Evolutionary conservation across 2,888 invertebrate genomes (phyloP), one percentile per base, ranked within the genome.

Genomic region (Troides aeacus): DNA sequence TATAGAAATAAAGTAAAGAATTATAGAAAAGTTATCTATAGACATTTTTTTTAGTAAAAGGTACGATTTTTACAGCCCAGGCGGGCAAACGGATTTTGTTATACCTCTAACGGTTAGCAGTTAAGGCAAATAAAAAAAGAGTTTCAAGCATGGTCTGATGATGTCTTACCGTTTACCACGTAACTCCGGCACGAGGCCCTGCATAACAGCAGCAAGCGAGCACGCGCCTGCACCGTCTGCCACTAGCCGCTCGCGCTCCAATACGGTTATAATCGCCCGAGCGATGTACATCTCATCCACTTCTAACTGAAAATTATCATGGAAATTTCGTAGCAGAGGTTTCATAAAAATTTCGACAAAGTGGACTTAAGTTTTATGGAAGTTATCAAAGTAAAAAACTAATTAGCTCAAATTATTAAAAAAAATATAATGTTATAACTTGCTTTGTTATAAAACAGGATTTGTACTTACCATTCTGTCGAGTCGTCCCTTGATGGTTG

Each of bases 161-260:
- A 17, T 50, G 15, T n/a, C 21, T 21, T 77, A 96, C 95, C 94
- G 95, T 92, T 96, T 97, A 36, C 96, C 96, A 75, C 93, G 92
- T 58, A 97, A 89, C 80, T 97, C 96, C 0, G 96, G 95, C 62
- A 96, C 89, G 30, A 94, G 93, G 0, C 96, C 96, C 71, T 95
- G 94, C 79, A 97, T 91, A 74, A 97, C 93, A 1, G 96, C 97
- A 0, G 97, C 97, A 57, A 97, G 81, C 0, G 95, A 95, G 66
- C 95, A 94, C 0, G 96, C 97, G 0, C 97, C 97, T 1, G 96
- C 96, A 2, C 97, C 97, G 84, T 97, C 97, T 4, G 96, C 96
- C 21, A 97, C 96, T 62, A 96, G 94, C 77, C 96, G 95, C 85
- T 96, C 96, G 59, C 94, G 89, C 84, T 96, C 96, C 65, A 96